A percentile compares a stretch with the other conserved stretches of the same genome.
Evolutionary conservation across 1,140 invertebrate species (phyloP).

Genomic region (Diprion similis): DNA sequence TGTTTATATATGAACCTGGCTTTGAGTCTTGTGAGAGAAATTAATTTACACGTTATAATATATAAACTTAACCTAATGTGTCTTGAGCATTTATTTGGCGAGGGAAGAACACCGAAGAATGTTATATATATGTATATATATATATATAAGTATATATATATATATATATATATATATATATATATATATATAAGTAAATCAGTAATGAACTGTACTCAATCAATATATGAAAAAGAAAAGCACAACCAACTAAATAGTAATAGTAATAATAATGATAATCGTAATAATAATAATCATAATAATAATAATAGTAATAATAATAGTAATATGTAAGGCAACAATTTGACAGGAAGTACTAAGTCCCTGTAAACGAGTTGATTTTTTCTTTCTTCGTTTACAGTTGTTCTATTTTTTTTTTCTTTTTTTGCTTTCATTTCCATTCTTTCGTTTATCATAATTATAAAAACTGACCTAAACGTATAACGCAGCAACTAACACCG

Average conservation of each 20-base stretch:
- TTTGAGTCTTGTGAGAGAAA: conserved; percentile 43
- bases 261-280: conserved; percentile 9
- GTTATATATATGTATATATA: not conserved
- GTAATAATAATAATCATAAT: conserved; percentile 3
- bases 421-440: not conserved
- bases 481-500: not conserved
- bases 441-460: not conserved
- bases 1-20: conserved; percentile 16
- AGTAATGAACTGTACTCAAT: not conserved
- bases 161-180: too few relatives aligned
- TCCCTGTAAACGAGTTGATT: conserved; percentile 29
- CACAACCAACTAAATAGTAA: conserved; percentile 3
- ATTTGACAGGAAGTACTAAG: conserved; percentile 20
- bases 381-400: conserved; percentile 10
- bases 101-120: conserved; percentile 36
- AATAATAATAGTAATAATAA: conserved; percentile 18
- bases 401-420: not conserved
- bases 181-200: not conserved
- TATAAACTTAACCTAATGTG: conserved; percentile 44
- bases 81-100: conserved; percentile 53
- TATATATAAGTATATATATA: not conserved
- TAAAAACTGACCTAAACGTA: not conserved
- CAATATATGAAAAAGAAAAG: not conserved
- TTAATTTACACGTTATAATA: conserved; percentile 53
- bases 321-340: conserved; percentile 17